A percentile compares a stretch with the other conserved stretches of the same genome.
phyloP scores from a whole-genome alignment of 2,113 vertebrate genomes.

The Oxygymnocypris stewartii region DNA sequence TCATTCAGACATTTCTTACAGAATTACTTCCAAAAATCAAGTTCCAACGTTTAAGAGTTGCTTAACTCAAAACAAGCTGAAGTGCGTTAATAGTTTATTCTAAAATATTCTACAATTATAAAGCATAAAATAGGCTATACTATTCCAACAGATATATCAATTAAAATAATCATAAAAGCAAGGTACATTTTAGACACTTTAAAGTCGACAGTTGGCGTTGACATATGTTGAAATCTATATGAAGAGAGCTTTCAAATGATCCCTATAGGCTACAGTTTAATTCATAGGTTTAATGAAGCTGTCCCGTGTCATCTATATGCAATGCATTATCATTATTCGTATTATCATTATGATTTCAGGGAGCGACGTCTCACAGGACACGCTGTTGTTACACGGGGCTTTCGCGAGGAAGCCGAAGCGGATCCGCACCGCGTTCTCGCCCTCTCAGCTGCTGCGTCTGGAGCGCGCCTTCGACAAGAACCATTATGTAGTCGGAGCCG shows the following conservation, averaged over 20 bases:
- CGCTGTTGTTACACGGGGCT: constrained; percentile 91
- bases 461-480: constrained; percentile 98
- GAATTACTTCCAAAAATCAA: neutral
- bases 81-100: neutral
- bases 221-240: neutral
- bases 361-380: constrained; percentile 90
- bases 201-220: neutral
- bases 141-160: neutral
- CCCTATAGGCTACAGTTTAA: neutral
- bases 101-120: neutral
- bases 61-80: neutral
- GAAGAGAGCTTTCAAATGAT: neutral
- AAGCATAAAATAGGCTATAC: neutral
- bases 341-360: constrained; percentile 68
- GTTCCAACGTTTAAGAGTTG: too few relatives aligned
- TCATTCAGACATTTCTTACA: neutral
- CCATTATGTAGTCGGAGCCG: constrained; percentile 95
- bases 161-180: neutral
- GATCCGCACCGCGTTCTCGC: constrained; percentile 96
- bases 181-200: neutral
- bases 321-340: neutral
- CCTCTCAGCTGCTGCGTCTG: constrained; percentile 92
- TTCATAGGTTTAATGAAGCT: neutral
- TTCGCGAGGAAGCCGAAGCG: constrained; percentile 95
- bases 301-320: neutral